A percentile compares a stretch with the other conserved stretches of the same genome.
phyloP scores from a whole-genome alignment of 2,797 vertebrate species.

The Cuculus canorus region DNA sequence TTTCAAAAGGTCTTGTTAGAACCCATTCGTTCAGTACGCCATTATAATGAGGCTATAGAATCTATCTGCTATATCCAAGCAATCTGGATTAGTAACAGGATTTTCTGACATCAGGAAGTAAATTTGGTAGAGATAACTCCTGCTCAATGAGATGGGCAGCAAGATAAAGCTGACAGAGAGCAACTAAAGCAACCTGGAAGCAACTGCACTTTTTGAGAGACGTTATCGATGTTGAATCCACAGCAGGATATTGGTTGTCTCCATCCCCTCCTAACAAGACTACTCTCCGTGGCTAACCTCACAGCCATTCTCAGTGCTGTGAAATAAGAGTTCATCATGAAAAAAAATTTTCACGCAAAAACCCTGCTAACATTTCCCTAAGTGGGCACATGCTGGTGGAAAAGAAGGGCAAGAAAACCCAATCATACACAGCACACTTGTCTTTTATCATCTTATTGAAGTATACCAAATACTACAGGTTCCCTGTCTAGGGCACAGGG shows the following conservation, averaged over 20 bases:
- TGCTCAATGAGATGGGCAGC: neutral
- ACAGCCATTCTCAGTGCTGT: neutral
- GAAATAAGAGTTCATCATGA: rapidly evolving
- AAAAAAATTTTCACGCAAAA: neutral
- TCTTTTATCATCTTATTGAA: neutral
- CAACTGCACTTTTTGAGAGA: neutral
- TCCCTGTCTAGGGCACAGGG: neutral
- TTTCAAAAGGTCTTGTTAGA: constrained; percentile 6
- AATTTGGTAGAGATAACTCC: neutral
- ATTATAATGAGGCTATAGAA: neutral
- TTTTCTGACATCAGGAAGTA: constrained; percentile 20
- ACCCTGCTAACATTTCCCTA: neutral
- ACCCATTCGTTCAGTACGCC: neutral
- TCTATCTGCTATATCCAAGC: neutral
- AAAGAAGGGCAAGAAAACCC: neutral
- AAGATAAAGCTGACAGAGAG: neutral
- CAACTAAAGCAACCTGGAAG: neutral
- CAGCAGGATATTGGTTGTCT: neutral
- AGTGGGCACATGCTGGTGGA: neutral
- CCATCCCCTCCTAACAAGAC: neutral
- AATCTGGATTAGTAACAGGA: neutral
- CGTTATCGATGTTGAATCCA: neutral
- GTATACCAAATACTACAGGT: neutral
- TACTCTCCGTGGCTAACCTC: neutral
- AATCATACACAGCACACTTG: neutral